Conservation (phyloP, 2,888 invertebrate species). For the Lepidochrysops patricia region DNA sequence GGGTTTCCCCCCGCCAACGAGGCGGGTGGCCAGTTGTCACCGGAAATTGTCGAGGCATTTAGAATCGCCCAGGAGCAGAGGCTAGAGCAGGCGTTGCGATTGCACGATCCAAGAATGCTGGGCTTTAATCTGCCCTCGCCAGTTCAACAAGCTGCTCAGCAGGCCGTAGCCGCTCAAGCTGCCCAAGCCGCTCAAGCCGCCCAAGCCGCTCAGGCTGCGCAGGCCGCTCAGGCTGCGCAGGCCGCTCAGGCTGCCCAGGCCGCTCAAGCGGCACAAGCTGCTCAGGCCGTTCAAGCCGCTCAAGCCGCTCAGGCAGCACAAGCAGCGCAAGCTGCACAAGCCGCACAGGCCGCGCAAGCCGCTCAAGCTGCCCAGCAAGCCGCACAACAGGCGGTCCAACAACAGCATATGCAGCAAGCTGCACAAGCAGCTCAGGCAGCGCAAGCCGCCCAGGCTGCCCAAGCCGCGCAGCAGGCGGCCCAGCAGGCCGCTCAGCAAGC, state of each 20-base stretch:
- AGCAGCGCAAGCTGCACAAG: conserved; percentile 37
- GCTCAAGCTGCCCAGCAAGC: conserved; percentile 43
- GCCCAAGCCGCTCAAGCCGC: conserved; percentile 29
- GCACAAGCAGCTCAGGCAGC: conserved; percentile 34
- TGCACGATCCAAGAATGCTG: conserved; percentile 87
- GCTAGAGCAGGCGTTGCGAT: conserved; percentile 86
- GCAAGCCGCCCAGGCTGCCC: conserved; percentile 39
- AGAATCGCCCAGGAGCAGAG: conserved; percentile 84
- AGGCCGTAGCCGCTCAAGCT: conserved; percentile 38
- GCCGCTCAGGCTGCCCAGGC: conserved; percentile 37
- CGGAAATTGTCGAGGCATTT: conserved; percentile 82
- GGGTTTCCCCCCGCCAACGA: conserved; percentile 57
- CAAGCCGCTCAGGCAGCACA: conserved; percentile 35
- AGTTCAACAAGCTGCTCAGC: conserved; percentile 59
- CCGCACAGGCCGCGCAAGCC: conserved; percentile 37
- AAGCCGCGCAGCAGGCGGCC: conserved; percentile 46
- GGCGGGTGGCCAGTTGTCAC: conserved; percentile 75
- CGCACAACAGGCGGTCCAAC: conserved; percentile 45
- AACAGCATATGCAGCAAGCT: conserved; percentile 48
- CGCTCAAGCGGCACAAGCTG: conserved; percentile 42
- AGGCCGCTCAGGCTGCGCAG: conserved; percentile 32
- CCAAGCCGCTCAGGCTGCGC: conserved; percentile 32
- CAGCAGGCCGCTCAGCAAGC: conserved; percentile 69
- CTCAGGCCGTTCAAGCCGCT: conserved; percentile 46
- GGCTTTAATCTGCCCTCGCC: conserved; percentile 80